Conservation (phyloP, 53 echinoderm and acorn worm genomes). For the Echinarachnius parma region DNA sequence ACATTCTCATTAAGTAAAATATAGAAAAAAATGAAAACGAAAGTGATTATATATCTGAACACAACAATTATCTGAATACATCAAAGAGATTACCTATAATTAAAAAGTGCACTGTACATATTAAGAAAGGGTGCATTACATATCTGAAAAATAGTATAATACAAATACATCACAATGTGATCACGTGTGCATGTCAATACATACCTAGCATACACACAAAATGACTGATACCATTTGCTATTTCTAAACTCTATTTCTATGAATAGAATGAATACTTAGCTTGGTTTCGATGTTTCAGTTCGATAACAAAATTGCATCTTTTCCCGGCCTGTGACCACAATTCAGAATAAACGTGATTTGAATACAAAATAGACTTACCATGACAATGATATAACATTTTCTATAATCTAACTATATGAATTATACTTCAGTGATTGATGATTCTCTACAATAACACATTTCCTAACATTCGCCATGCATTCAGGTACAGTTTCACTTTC, state of each 20-base stretch:
- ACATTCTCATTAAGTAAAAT: background rate
- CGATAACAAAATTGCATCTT: conserved; percentile 32
- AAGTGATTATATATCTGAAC: background rate
- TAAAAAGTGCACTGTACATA: conserved; percentile 32
- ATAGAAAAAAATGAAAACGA: background rate
- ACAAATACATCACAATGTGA: conserved; percentile 25
- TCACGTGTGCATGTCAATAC: conserved; percentile 13
- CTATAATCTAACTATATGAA: background rate
- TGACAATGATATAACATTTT: conserved; percentile 5
- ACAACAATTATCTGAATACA: conserved; percentile 5
- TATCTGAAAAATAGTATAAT: conserved; percentile 34
- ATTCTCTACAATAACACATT: background rate
- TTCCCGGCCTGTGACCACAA: conserved; percentile 41
- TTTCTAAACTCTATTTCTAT: conserved; percentile 27
- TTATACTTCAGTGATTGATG: conserved; percentile 3
- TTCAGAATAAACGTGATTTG: no score
- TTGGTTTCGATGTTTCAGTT: conserved; percentile 32
- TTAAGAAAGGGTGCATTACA: conserved; percentile 30
- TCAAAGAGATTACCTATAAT: conserved; percentile 11
- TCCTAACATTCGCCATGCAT: conserved; percentile 21
- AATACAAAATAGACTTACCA: no score
- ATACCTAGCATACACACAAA: background rate
- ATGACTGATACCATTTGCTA: background rate
- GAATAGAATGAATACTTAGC: conserved; percentile 30
- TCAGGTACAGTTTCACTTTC: background rate